Conservation (phyloP, 2,888 invertebrate species). For the Drosophila hamatofila region DNA sequence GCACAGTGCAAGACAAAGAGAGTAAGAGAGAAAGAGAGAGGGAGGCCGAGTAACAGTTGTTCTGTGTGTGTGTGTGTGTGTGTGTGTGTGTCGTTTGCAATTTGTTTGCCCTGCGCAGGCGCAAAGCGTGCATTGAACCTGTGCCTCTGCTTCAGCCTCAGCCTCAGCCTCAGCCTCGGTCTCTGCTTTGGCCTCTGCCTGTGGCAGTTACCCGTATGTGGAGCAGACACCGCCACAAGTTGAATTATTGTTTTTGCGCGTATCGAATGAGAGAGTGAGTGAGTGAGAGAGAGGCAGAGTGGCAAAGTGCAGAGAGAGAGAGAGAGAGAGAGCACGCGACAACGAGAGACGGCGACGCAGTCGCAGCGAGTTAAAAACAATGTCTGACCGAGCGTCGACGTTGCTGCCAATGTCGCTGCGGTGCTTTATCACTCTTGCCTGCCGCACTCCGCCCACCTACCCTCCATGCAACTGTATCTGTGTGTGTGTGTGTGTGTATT, state of each 20-base stretch:
- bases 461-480: slow-evolving; percentile 16
- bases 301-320: neutral
- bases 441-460: slow-evolving; percentile 28
- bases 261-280: slow-evolving; percentile 21
- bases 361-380: slow-evolving; percentile 78
- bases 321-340: slow-evolving; percentile 29
- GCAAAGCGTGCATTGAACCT: slow-evolving; percentile 81
- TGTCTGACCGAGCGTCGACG: slow-evolving; percentile 60
- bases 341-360: slow-evolving; percentile 57
- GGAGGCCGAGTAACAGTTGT: slow-evolving; percentile 14
- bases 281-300: neutral
- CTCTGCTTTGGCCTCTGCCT: slow-evolving; percentile 62
- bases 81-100: slow-evolving; percentile 53
- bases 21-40: slow-evolving; percentile 11
- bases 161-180: slow-evolving; percentile 21
- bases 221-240: slow-evolving; percentile 75
- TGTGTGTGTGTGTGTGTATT: slow-evolving; percentile 32
- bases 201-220: slow-evolving; percentile 57
- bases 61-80: too few species aligned
- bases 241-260: slow-evolving; percentile 76
- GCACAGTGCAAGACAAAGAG: slow-evolving; percentile 54
- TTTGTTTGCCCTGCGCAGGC: slow-evolving; percentile 78
- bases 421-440: slow-evolving; percentile 78
- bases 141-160: slow-evolving; percentile 36
- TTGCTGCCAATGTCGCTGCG: slow-evolving; percentile 69